phyloP scores from a whole-genome alignment of 2,888 invertebrate species.

The Cephus sareptanus region DNA sequence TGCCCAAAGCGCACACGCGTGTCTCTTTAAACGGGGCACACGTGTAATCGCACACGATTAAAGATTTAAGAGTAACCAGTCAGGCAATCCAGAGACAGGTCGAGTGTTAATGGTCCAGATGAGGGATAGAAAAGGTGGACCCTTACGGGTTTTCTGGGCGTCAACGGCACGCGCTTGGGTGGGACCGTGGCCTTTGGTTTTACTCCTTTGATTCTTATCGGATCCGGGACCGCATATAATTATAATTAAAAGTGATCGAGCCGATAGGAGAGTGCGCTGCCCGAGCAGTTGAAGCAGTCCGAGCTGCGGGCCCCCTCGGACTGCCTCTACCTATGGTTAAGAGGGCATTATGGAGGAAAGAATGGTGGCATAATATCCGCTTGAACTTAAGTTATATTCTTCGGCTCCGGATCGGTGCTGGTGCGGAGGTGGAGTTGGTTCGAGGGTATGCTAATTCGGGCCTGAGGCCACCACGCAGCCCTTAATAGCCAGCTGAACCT shows the following conservation, averaged over 20 bases:
- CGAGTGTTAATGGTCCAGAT: conserved; percentile 36
- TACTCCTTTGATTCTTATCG: conserved; percentile 48
- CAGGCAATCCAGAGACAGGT: too few relatives aligned
- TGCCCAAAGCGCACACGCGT: not conserved
- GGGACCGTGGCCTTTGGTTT: conserved; percentile 42
- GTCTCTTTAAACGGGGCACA: conserved; percentile 7
- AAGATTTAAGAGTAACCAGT: too few relatives aligned
- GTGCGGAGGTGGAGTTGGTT: conserved; percentile 63
- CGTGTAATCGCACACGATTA: conserved; percentile 18
- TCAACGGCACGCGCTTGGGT: conserved; percentile 64
- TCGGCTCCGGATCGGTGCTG: conserved; percentile 50
- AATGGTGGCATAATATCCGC: conserved; percentile 65
- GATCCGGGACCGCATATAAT: conserved; percentile 60
- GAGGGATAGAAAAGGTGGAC: conserved; percentile 24
- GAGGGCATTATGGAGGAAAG: conserved; percentile 54
- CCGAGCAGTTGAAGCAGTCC: not conserved
- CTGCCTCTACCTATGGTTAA: conserved; percentile 55
- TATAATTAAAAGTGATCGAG: conserved; percentile 64
- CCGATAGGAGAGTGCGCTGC: conserved; percentile 45
- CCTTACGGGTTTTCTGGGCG: conserved; percentile 50
- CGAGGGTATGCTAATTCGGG: conserved; percentile 64
- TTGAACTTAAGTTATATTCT: conserved; percentile 62
- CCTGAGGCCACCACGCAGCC: conserved; percentile 65
- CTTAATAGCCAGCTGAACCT: conserved; percentile 64
- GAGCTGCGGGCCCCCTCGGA: conserved; percentile 40